A percentile compares a stretch with the other conserved stretches of the same genome.
phyloP scores from a whole-genome alignment of 2,113 vertebrate species.

The Acanthisitta chloris region DNA sequence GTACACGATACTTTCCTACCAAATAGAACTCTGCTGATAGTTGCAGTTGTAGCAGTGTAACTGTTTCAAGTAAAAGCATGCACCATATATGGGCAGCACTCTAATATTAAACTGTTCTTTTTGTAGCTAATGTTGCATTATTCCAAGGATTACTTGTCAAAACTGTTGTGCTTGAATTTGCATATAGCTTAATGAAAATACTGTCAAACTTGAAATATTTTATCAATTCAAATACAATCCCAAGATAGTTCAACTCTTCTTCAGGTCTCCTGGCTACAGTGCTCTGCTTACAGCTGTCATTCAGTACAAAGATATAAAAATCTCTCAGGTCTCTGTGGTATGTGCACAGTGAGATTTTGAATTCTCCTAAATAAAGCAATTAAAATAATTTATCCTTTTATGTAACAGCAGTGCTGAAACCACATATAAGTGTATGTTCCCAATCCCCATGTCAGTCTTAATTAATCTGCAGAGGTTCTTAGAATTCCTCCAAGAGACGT shows the following conservation, averaged over 20 bases:
- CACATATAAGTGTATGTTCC: background rate
- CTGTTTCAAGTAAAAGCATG: background rate
- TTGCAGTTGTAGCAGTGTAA: background rate
- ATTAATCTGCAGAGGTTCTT: background rate
- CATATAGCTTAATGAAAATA: background rate
- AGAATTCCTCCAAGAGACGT: background rate
- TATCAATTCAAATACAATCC: background rate
- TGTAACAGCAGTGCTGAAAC: background rate
- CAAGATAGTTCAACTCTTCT: background rate
- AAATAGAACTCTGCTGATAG: background rate
- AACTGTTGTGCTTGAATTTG: background rate
- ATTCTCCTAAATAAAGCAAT: background rate
- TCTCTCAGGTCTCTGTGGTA: background rate
- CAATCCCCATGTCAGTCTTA: background rate
- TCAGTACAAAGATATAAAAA: background rate
- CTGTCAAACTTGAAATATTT: background rate
- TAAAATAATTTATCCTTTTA: background rate
- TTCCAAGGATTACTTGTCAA: background rate
- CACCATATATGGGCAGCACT: background rate
- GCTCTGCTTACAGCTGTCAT: background rate
- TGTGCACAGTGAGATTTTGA: background rate
- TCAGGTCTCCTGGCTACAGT: background rate
- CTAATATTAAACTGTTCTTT: background rate
- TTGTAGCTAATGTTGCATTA: background rate
- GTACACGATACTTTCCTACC: background rate